A percentile compares a stretch with the other conserved stretches of the same genome.
phyloP scores from a whole-genome alignment of 2,888 invertebrate species.

The Diaphora mendica region DNA sequence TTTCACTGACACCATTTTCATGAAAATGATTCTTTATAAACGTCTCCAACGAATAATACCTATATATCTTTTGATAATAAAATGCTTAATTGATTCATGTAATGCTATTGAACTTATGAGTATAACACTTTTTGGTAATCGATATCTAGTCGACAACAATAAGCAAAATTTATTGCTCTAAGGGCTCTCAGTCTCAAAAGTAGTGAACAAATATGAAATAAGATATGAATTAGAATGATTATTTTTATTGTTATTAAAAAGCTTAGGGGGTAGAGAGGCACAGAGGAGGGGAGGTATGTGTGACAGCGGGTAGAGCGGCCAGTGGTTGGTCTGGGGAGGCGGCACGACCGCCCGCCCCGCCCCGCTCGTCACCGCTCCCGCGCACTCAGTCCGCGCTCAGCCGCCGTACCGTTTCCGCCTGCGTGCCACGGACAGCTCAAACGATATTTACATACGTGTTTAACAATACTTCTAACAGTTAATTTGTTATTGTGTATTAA shows the following conservation, averaged over 20 bases:
- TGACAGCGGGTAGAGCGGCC: conserved; percentile 78
- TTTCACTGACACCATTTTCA: conserved; percentile 52
- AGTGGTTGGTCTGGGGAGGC: conserved; percentile 74
- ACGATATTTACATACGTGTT: conserved; percentile 55
- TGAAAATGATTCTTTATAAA: conserved; percentile 32
- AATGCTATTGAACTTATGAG: conserved; percentile 14
- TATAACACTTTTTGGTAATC: conserved; percentile 30
- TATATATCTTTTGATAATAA: conserved; percentile 11
- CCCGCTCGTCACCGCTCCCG: conserved; percentile 66
- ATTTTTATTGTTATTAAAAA: conserved; percentile 76
- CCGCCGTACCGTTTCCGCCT: conserved; percentile 69
- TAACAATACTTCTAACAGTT: conserved; percentile 42
- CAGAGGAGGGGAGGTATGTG: conserved; percentile 64
- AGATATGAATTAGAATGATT: conserved; percentile 58
- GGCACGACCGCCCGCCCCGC: conserved; percentile 59
- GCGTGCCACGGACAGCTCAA: conserved; percentile 50
- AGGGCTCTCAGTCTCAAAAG: conserved; percentile 28
- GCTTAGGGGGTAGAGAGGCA: conserved; percentile 58
- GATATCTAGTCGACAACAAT: conserved; percentile 21
- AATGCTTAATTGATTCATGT: conserved; percentile 18
- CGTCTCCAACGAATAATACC: not conserved
- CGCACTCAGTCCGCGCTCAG: conserved; percentile 80
- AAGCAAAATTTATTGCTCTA: conserved; percentile 29
- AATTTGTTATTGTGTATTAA: conserved; percentile 41
- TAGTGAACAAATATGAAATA: conserved; percentile 56